Percentiles rank a stretch among this genome's conserved stretches.
phyloP scores from a whole-genome alignment of 1,140 invertebrate species.

The Propsilocerus akamusi region DNA sequence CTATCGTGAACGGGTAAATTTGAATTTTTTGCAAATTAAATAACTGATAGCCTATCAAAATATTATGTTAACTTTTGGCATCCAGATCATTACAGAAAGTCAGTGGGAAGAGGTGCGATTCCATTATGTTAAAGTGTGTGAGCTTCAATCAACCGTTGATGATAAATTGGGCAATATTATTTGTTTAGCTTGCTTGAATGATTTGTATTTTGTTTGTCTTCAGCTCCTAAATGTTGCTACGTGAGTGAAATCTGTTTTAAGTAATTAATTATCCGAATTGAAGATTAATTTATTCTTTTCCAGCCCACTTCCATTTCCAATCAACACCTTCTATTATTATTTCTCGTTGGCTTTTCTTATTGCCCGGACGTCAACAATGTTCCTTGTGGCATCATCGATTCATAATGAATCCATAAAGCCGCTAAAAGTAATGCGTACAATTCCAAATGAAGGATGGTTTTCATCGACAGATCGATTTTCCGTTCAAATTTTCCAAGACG shows the following conservation, averaged over 20 bases:
- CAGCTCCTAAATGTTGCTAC: slow-evolving; percentile 50
- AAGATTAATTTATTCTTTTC: neutral
- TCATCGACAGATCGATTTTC: slow-evolving; percentile 31
- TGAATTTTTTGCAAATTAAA: slow-evolving; percentile 36
- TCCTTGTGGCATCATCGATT: slow-evolving; percentile 34
- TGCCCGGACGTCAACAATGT: slow-evolving; percentile 31
- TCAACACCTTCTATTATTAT: slow-evolving; percentile 36
- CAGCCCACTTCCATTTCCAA: slow-evolving; percentile 21
- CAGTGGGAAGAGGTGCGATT: slow-evolving; percentile 36
- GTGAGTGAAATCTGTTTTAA: slow-evolving; percentile 26
- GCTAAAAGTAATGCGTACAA: slow-evolving; percentile 30
- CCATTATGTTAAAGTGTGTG: slow-evolving; percentile 37
- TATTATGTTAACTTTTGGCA: slow-evolving; percentile 22
- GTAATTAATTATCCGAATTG: neutral
- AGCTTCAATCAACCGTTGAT: slow-evolving; percentile 32
- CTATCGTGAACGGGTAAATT: slow-evolving; percentile 15
- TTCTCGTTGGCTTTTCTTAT: slow-evolving; percentile 38
- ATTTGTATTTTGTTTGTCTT: slow-evolving; percentile 51
- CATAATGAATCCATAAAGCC: slow-evolving; percentile 34
- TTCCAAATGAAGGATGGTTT: slow-evolving; percentile 30
- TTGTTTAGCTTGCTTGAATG: slow-evolving; percentile 44
- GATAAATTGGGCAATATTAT: slow-evolving; percentile 35
- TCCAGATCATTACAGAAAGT: slow-evolving; percentile 29
- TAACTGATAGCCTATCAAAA: slow-evolving; percentile 27
- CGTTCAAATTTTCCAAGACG: slow-evolving; percentile 33